Evolutionary conservation across 2,888 invertebrate species (phyloP).

Genomic region (Drosophila helvetica): DNA sequence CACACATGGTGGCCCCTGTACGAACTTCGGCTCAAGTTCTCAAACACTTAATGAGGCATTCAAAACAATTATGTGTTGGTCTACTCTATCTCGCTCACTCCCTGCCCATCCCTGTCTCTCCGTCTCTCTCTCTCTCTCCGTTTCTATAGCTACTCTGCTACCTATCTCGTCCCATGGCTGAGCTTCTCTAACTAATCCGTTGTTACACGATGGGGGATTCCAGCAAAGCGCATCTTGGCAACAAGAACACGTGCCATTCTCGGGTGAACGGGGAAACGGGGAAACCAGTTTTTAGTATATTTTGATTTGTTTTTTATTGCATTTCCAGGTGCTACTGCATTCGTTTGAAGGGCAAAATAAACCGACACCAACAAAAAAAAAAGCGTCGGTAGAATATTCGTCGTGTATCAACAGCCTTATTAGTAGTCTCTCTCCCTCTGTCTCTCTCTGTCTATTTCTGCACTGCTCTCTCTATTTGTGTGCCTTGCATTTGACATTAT

Average conservation of each 20-base stretch:
- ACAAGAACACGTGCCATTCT: neutral
- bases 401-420: neutral
- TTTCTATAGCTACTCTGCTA: neutral
- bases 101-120: neutral
- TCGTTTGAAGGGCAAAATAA: no score
- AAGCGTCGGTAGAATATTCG: neutral
- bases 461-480: conserved; percentile 21
- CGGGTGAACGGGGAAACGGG: no score
- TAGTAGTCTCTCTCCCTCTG: neutral
- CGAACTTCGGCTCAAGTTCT: conserved; percentile 63
- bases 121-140: neutral
- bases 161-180: neutral
- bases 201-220: neutral
- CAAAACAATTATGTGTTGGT: conserved; percentile 71
- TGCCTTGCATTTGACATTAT: conserved; percentile 59
- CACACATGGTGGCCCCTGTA: conserved; percentile 7
- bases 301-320: neutral
- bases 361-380: no score
- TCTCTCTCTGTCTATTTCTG: conserved; percentile 20
- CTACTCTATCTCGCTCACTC: conserved; percentile 6
- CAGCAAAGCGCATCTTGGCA: neutral
- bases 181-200: neutral
- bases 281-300: neutral
- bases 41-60: conserved; percentile 79
- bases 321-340: no score